Percentiles rank a stretch among this genome's conserved stretches.
phyloP scores from a whole-genome alignment of 2,888 invertebrate genomes.

The Thymelicus lineola region DNA sequence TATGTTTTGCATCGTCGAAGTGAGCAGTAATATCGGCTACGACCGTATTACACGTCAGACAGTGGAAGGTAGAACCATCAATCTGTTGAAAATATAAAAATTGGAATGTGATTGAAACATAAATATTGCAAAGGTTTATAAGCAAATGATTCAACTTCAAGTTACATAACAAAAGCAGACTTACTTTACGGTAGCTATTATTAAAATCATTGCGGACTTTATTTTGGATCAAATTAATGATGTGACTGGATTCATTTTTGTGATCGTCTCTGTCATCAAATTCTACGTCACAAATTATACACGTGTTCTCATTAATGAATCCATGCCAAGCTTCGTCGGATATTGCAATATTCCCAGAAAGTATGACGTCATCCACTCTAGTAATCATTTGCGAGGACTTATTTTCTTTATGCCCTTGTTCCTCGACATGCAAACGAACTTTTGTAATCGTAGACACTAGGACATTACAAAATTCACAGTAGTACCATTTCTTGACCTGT shows the following conservation, averaged over 20 bases:
- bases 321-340: slow-evolving; percentile 63
- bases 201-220: slow-evolving; percentile 55
- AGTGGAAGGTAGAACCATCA: slow-evolving; percentile 57
- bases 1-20: slow-evolving; percentile 47
- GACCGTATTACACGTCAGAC: slow-evolving; percentile 57
- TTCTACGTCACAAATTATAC: slow-evolving; percentile 62
- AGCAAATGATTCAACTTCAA: neutral
- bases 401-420: slow-evolving; percentile 52
- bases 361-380: slow-evolving; percentile 50
- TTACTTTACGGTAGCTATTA: slow-evolving; percentile 59
- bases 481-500: slow-evolving; percentile 66
- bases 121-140: too few species aligned
- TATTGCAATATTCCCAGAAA: slow-evolving; percentile 55
- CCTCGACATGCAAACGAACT: slow-evolving; percentile 58
- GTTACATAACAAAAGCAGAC: slow-evolving; percentile 4
- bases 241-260: slow-evolving; percentile 52
- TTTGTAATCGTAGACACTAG: slow-evolving; percentile 56
- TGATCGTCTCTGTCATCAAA: slow-evolving; percentile 57
- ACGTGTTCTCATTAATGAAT: slow-evolving; percentile 57
- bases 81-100: slow-evolving; percentile 49
- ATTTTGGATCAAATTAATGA: slow-evolving; percentile 58
- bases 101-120: too few species aligned
- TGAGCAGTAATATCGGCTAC: slow-evolving; percentile 46
- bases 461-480: slow-evolving; percentile 63
- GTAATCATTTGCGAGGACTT: slow-evolving; percentile 49